These are phyloP conservation scores for Theocolax elegans DNA, from an alignment of 1,140 invertebrate genomes.

Conservation along the genomic window DNA sequence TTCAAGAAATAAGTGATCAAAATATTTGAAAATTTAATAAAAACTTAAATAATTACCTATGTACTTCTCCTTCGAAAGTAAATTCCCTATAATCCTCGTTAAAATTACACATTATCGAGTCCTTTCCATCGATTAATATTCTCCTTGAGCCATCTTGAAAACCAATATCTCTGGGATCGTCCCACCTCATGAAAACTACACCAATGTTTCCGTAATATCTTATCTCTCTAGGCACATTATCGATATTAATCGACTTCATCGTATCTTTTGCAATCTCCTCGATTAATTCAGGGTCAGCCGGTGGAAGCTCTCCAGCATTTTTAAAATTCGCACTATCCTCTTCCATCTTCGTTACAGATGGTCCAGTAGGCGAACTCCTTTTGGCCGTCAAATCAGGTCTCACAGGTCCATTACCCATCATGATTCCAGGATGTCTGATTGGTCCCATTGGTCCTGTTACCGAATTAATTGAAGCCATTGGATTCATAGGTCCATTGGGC, in stretches of 20 bases:
- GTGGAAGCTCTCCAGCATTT: conserved; percentile 64
- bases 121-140: conserved; percentile 75
- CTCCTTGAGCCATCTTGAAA: conserved; percentile 78
- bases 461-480: conserved; percentile 42
- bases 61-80: conserved; percentile 76
- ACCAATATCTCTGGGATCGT: conserved; percentile 86
- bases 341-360: neutral
- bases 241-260: conserved; percentile 84
- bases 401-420: conserved; percentile 43
- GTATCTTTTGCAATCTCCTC: conserved; percentile 75
- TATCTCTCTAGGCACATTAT: conserved; percentile 83
- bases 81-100: conserved; percentile 79
- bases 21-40: neutral
- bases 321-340: neutral
- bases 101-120: conserved; percentile 75
- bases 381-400: neutral
- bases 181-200: conserved; percentile 83
- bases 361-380: neutral
- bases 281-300: conserved; percentile 70
- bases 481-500: conserved; percentile 59
- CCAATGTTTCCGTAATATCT: conserved; percentile 87
- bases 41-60: conserved; percentile 67
- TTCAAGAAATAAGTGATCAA: too few relatives aligned
- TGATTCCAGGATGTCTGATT: conserved; percentile 49
- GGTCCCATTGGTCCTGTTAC: conserved; percentile 55